Evolutionary conservation across 1,140 invertebrate species (phyloP).

Genomic region (Heliconius melpomene): DNA sequence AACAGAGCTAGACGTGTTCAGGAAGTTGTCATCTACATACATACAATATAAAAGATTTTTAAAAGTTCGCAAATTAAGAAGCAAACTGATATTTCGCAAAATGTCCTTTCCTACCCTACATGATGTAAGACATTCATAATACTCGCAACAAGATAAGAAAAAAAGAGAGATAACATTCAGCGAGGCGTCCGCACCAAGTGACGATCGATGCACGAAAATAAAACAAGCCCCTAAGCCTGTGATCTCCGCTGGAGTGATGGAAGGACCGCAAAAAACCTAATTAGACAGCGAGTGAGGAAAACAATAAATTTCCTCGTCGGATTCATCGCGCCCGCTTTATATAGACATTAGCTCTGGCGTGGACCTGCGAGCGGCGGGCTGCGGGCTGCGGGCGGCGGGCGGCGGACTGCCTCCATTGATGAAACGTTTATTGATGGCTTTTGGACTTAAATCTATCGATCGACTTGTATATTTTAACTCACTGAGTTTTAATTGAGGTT

Average conservation of each 20-base stretch:
- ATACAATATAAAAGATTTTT: too few relatives aligned
- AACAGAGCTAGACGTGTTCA: too few relatives aligned
- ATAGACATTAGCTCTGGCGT: slow-evolving; percentile 61
- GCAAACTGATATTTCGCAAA: not conserved
- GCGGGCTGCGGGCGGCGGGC: not conserved
- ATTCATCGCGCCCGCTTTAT: slow-evolving; percentile 63
- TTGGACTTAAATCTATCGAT: not conserved
- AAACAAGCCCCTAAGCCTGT: slow-evolving; percentile 1
- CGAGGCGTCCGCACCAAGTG: not conserved
- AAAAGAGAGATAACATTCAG: not conserved
- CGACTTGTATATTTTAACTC: not conserved
- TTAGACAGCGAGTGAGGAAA: slow-evolving; percentile 35
- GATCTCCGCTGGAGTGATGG: slow-evolving; percentile 20
- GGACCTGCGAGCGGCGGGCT: slow-evolving; percentile 1
- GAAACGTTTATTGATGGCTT: not conserved
- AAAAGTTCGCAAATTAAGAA: not conserved
- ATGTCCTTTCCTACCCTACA: not conserved
- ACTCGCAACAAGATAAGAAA: not conserved
- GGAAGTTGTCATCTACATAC: too few relatives aligned
- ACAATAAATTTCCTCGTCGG: slow-evolving; percentile 46
- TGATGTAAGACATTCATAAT: not conserved
- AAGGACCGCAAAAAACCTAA: slow-evolving; percentile 31
- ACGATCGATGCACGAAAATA: not conserved
- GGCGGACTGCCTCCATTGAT: not conserved
- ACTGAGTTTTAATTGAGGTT: too few relatives aligned